A percentile compares a stretch with the other conserved stretches of the same genome.
Evolutionary conservation across 2,797 vertebrate species (phyloP).

Genomic region (Neopelma chrysocephalum): DNA sequence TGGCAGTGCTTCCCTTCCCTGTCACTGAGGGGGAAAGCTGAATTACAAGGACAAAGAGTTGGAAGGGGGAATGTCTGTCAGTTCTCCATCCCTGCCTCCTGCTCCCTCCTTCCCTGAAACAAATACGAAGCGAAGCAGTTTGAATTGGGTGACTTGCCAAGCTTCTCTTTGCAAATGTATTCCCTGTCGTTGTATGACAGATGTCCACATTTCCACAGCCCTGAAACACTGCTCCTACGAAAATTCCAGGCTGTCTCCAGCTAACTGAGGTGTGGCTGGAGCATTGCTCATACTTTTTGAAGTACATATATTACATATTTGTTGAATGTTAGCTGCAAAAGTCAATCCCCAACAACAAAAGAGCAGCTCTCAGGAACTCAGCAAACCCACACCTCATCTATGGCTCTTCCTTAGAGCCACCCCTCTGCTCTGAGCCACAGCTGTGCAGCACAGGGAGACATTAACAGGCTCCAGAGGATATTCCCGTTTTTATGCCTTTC

Average conservation of each 20-base stretch:
- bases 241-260: background rate
- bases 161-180: background rate
- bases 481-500: background rate
- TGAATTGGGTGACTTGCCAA: background rate
- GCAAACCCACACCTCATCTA: background rate
- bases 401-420: background rate
- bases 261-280: background rate
- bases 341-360: background rate
- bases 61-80: background rate
- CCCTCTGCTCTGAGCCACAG: background rate
- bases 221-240: background rate
- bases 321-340: background rate
- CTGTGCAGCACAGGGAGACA: background rate
- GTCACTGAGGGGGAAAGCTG: background rate
- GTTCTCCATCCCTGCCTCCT: background rate
- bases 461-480: background rate
- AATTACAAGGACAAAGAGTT: constrained; percentile 15
- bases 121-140: constrained; percentile 34
- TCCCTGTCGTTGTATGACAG: background rate
- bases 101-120: background rate
- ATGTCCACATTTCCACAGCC: background rate
- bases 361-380: background rate
- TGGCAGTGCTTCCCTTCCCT: background rate
- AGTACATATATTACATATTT: no score
- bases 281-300: background rate